Evolutionary conservation across 2,888 invertebrate genomes (phyloP).

Genomic region (Ophonus ardosiacus): DNA sequence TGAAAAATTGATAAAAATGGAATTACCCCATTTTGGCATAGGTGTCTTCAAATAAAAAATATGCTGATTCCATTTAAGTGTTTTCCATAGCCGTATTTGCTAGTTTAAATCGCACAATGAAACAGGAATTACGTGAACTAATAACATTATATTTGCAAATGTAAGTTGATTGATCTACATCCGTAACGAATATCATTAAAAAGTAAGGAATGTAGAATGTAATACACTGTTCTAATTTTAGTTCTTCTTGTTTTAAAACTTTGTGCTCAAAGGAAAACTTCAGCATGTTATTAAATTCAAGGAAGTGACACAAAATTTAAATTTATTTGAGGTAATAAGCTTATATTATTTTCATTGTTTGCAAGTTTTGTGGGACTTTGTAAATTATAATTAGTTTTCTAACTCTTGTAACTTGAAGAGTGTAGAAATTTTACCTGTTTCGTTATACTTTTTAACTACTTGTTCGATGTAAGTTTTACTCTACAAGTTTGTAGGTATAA

Average conservation of each 20-base stretch:
- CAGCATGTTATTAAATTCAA: background rate
- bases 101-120: background rate
- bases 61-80: no score
- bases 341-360: background rate
- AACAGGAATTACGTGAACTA: background rate
- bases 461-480: background rate
- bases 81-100: no score
- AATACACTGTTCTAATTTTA: background rate
- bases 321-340: background rate
- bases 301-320: background rate
- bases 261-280: background rate
- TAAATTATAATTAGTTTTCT: background rate
- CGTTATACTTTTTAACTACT: background rate
- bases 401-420: background rate
- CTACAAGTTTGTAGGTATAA: background rate
- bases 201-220: background rate
- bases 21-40: no score
- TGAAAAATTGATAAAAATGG: no score
- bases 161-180: background rate
- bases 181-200: background rate
- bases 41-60: no score
- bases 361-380: background rate
- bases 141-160: no score
- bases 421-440: background rate
- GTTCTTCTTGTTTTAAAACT: background rate